phyloP scores from a whole-genome alignment of 2,113 vertebrate genomes.

The Pogonocichla stellata region DNA sequence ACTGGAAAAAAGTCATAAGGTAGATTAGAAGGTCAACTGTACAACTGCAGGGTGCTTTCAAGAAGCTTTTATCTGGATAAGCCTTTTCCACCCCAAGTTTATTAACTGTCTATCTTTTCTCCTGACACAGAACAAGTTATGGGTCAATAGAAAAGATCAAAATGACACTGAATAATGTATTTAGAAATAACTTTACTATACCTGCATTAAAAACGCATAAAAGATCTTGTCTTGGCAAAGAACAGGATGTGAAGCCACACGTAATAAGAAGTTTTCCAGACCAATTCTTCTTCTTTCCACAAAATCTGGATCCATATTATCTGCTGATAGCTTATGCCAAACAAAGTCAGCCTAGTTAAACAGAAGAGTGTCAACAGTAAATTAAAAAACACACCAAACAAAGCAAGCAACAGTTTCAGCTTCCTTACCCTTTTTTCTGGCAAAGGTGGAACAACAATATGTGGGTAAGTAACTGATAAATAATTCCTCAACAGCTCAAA shows the following conservation, averaged over 20 bases:
- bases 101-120: not conserved
- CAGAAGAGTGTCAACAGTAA: constrained; percentile 13
- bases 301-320: constrained; percentile 98
- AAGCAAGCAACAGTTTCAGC: not conserved
- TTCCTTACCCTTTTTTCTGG: constrained; percentile 93
- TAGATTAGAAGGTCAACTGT: not conserved
- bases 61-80: not conserved
- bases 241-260: constrained; percentile 88
- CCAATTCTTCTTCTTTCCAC: constrained; percentile 93
- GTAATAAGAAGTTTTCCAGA: constrained; percentile 94
- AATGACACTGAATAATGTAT: not conserved
- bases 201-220: constrained; percentile 90
- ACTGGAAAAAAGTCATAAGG: not conserved
- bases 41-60: not conserved
- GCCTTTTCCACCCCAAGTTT: not conserved
- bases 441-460: constrained; percentile 88
- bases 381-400: not conserved
- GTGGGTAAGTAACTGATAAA: constrained; percentile 85
- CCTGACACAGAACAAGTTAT: not conserved
- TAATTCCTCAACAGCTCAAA: constrained; percentile 93
- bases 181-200: constrained; percentile 42
- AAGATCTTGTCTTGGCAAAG: constrained; percentile 92
- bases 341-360: constrained; percentile 91
- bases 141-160: not conserved
- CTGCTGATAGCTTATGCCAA: constrained; percentile 96